Evolutionary conservation across 2,113 vertebrate species (phyloP), one percentile per base, ranked within the genome.

Genomic region (Xiphias gladius): DNA sequence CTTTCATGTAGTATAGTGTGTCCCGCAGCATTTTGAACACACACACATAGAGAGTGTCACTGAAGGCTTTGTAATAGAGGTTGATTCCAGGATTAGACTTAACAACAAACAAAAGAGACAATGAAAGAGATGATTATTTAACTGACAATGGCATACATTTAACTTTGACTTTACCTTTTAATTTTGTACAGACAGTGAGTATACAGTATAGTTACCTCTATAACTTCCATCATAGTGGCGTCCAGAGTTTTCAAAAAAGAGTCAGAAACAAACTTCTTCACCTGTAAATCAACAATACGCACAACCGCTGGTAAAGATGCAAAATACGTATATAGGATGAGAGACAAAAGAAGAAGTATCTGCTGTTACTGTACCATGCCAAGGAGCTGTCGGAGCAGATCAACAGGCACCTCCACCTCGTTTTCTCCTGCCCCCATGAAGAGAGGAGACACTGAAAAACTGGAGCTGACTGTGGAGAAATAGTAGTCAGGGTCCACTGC

Each of bases 11-110:
- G 85, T 98, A 97, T 5, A 99, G 94, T 0, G 97, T 98, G 88
- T 99, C 98, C 48, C 98, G 96, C 73, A 99, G 95, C 98, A 99
- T 99, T 95, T 99, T 99, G 94, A 99, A 99, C 88, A 97, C 96
- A 86, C 97, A 96, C 86, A 99, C 96, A 12, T 99, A 98, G 26
- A 99, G 95, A 37, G 97, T 95, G 76, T 99, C 98, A 73, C 98
- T 98, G 95, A 98, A 99, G 20, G 94, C 89, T 91, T 96, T 96
- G 68, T 99, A 99, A 83, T 94, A 96, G 70, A 98, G 92, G 79
- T 96, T 96, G 65, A 93, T 70, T 62, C 90, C 92, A 76, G 95
- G 89, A 93, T 95, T 95, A 1, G 19, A 91, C 98, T 99, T 91
- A n/a, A 91, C 3, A 70, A 73, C 26, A 74, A 82, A 92, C 37